Evolutionary conservation across 2,113 vertebrate genomes (phyloP).

Genomic region (Motacilla alba): DNA sequence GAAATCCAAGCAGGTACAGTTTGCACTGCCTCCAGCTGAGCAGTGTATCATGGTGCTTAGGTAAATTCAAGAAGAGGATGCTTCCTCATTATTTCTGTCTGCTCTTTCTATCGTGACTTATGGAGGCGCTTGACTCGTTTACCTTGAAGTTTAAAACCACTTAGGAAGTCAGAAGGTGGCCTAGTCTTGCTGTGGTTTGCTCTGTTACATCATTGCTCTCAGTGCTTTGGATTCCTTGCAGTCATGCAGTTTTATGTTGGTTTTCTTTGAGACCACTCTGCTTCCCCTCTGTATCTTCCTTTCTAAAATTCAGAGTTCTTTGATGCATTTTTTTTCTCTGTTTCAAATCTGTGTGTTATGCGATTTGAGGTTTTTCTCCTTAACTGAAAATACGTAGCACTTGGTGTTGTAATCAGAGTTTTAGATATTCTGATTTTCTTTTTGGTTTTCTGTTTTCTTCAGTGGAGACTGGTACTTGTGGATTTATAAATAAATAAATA

Average conservation of each 20-base stretch:
- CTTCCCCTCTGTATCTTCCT: not conserved
- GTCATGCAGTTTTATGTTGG: not conserved
- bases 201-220: not conserved
- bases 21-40: not conserved
- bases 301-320: not conserved
- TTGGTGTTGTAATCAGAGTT: not conserved
- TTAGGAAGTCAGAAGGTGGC: not conserved
- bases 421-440: not conserved
- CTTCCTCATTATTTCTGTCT: not conserved
- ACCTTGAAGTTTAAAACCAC: not conserved
- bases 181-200: not conserved
- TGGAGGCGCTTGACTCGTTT: not conserved
- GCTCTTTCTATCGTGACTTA: rapidly evolving
- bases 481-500: not conserved
- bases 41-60: not conserved
- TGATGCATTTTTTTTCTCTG: not conserved
- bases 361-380: not conserved
- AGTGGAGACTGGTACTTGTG: not conserved
- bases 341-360: not conserved
- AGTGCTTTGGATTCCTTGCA: not conserved
- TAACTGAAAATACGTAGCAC: not conserved
- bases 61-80: not conserved
- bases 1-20: not conserved
- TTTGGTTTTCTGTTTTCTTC: not conserved
- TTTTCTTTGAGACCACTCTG: not conserved